Evolutionary conservation across 2,888 invertebrate genomes (phyloP).

Genomic region (Philonicus albiceps): DNA sequence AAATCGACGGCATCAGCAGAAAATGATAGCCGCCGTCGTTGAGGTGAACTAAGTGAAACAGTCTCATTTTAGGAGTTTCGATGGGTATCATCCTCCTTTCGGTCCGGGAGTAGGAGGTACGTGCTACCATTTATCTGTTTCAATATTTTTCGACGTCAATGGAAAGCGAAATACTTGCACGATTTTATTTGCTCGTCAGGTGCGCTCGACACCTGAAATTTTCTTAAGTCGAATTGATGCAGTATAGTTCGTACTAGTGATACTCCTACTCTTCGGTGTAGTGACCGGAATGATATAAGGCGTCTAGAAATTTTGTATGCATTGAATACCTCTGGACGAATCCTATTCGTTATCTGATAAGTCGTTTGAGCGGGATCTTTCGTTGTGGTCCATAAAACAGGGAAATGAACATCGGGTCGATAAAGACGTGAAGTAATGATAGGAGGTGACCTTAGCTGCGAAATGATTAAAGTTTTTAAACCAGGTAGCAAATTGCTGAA

Average conservation of each 20-base stretch:
- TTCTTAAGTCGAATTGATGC: conserved; percentile 22
- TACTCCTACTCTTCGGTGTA: not conserved
- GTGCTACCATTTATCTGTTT: conserved; percentile 32
- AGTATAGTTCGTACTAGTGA: not conserved
- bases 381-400: not conserved
- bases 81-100: not conserved
- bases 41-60: not conserved
- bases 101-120: not conserved
- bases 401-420: conserved; percentile 21
- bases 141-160: conserved; percentile 21
- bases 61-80: not conserved
- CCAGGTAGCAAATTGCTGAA: not conserved
- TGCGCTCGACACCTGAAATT: conserved; percentile 9
- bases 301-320: conserved; percentile 20
- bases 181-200: not conserved
- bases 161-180: conserved; percentile 12
- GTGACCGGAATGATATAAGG: not conserved
- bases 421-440: conserved; percentile 4
- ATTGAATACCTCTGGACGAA: conserved; percentile 4
- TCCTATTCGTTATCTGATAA: not conserved
- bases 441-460: conserved; percentile 5
- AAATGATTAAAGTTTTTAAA: conserved; percentile 24
- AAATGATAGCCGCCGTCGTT: not conserved
- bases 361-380: not conserved
- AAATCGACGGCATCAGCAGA: not conserved